These are phyloP conservation scores for Digitonthophagus gazella DNA, from an alignment of 2,888 invertebrate species.

Conservation along the genomic window DNA sequence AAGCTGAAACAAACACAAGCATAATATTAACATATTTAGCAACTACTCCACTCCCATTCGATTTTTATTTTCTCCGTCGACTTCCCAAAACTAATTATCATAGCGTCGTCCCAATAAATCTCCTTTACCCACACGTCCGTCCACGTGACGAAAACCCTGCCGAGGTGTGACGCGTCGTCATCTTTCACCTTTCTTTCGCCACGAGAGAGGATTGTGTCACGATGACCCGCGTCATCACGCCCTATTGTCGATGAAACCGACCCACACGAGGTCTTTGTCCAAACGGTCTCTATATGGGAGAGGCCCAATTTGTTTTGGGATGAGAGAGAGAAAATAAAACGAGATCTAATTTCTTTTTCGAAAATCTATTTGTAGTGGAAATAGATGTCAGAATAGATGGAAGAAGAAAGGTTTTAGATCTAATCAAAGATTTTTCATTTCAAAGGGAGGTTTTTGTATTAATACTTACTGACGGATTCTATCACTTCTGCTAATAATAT, in stretches of 20 bases:
- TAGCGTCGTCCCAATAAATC: neutral
- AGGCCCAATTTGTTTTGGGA: neutral
- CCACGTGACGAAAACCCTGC: neutral
- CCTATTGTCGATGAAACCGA: neutral
- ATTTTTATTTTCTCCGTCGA: neutral
- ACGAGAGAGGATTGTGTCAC: neutral
- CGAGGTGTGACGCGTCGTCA: neutral
- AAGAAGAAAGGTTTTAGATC: too few species aligned
- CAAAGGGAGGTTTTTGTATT: too few species aligned
- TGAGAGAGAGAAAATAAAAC: too few species aligned
- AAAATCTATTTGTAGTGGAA: too few species aligned
- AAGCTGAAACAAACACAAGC: conserved; percentile 57
- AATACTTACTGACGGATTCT: conserved; percentile 86
- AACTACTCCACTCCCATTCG: neutral
- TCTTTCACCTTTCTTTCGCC: neutral
- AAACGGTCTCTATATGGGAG: too few species aligned
- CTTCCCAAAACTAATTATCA: neutral
- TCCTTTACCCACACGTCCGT: neutral
- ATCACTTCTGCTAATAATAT: conserved; percentile 89
- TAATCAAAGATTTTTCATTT: too few species aligned
- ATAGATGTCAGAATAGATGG: too few species aligned
- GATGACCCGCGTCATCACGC: neutral
- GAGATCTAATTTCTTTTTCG: too few species aligned
- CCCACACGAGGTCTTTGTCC: too few species aligned
- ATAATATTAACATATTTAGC: neutral